Percentiles rank a stretch among this genome's conserved stretches.
Evolutionary conservation across 1,140 invertebrate species (phyloP).

Genomic region (Solen grandis): DNA sequence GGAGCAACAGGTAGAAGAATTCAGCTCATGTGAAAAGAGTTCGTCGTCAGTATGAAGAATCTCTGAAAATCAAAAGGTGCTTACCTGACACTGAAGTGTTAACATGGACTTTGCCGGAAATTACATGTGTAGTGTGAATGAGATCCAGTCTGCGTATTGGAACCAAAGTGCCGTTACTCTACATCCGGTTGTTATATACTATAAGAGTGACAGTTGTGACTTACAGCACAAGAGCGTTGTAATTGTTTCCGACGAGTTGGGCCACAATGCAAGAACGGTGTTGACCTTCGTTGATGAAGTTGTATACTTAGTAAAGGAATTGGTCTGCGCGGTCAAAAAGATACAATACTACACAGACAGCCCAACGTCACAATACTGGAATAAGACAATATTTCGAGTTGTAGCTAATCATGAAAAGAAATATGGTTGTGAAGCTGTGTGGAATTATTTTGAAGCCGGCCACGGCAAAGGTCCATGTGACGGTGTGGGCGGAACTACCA

Average conservation of each 20-base stretch:
- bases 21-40: slow-evolving; percentile 32
- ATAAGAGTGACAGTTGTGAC: not conserved
- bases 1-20: slow-evolving; percentile 24
- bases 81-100: slow-evolving; percentile 43
- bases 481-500: slow-evolving; percentile 24
- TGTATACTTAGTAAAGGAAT: slow-evolving; percentile 25
- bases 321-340: not conserved
- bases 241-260: slow-evolving; percentile 54
- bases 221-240: slow-evolving; percentile 50
- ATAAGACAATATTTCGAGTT: slow-evolving; percentile 38
- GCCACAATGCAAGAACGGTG: slow-evolving; percentile 44
- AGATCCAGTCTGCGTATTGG: slow-evolving; percentile 64
- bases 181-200: slow-evolving; percentile 52
- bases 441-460: no score
- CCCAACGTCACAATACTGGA: slow-evolving; percentile 53
- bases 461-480: slow-evolving; percentile 57
- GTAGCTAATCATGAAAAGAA: slow-evolving; percentile 35
- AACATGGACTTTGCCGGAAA: slow-evolving; percentile 65
- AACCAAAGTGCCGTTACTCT: slow-evolving; percentile 44
- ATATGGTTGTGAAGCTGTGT: slow-evolving; percentile 32
- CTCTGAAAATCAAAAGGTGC: slow-evolving; percentile 44
- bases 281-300: slow-evolving; percentile 30
- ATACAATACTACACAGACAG: slow-evolving; percentile 53
- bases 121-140: slow-evolving; percentile 50
- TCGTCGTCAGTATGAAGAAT: slow-evolving; percentile 48